phyloP scores from a whole-genome alignment of 2,797 vertebrate genomes.

The Benthosema pterotum region DNA sequence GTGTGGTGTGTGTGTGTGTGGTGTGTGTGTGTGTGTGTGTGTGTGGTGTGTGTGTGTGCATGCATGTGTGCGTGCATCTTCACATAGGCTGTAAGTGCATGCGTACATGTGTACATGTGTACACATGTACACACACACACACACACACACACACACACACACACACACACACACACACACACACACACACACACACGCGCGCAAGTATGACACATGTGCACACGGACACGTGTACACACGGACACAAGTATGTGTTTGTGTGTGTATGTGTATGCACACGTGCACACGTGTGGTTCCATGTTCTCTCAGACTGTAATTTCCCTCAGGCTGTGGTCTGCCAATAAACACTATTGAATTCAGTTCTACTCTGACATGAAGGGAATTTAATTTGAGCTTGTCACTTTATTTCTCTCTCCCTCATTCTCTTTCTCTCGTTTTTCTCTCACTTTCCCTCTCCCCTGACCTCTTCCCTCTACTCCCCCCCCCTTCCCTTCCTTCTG shows the following conservation, averaged over 20 bases:
- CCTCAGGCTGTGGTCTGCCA: slow-evolving; percentile 81
- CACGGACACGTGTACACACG: no score
- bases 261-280: slow-evolving; percentile 2
- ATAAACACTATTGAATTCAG: slow-evolving; percentile 84
- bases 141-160: no score
- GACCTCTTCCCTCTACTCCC: neutral
- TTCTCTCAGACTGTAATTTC: slow-evolving; percentile 82
- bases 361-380: slow-evolving; percentile 84
- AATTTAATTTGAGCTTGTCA: slow-evolving; percentile 86
- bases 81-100: no score
- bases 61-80: no score
- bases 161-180: no score
- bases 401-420: slow-evolving; percentile 56
- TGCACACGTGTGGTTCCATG: slow-evolving; percentile 65
- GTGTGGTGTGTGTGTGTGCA: slow-evolving; percentile 23
- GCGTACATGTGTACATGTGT: no score
- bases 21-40: neutral
- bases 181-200: no score
- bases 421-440: slow-evolving; percentile 32
- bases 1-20: neutral
- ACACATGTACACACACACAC: no score
- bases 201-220: no score
- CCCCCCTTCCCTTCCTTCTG: slow-evolving; percentile 20
- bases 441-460: slow-evolving; percentile 7
- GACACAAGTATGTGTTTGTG: slow-evolving; percentile 1